Conservation (phyloP, 2,113 vertebrate genomes). For the Rhadina sibilatrix region DNA sequence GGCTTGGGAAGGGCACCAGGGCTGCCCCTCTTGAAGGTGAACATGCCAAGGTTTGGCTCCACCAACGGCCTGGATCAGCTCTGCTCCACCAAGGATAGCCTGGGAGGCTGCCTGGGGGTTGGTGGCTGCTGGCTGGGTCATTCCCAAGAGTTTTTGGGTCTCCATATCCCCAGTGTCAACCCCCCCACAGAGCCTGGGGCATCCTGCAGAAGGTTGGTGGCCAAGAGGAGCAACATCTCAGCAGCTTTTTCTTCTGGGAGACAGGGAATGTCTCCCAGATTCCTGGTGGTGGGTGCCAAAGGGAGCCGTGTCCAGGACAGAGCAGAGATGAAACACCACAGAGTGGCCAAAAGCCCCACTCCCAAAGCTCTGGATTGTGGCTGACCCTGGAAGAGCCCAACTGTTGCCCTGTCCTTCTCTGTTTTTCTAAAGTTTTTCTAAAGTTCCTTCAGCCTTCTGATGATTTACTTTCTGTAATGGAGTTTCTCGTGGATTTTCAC, state of each 20-base stretch:
- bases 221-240: neutral
- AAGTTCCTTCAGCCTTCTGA: no score
- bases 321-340: neutral
- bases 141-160: neutral
- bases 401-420: no score
- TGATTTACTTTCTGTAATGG: no score
- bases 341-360: neutral
- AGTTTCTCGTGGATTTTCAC: no score
- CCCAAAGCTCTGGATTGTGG: neutral
- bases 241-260: neutral
- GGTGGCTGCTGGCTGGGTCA: neutral
- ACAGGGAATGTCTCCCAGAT: rapidly evolving
- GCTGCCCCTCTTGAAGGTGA: neutral
- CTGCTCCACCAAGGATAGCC: neutral
- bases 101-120: neutral
- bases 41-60: neutral
- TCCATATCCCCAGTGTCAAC: rapidly evolving
- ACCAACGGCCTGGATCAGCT: rapidly evolving
- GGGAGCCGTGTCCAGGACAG: neutral
- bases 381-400: neutral
- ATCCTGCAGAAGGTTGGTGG: neutral
- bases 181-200: neutral
- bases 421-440: no score
- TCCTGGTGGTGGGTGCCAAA: neutral
- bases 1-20: neutral